Percentiles rank a stretch among this genome's conserved stretches.
phyloP scores from a whole-genome alignment of 2,888 invertebrate genomes.

The Gari tellinella region DNA sequence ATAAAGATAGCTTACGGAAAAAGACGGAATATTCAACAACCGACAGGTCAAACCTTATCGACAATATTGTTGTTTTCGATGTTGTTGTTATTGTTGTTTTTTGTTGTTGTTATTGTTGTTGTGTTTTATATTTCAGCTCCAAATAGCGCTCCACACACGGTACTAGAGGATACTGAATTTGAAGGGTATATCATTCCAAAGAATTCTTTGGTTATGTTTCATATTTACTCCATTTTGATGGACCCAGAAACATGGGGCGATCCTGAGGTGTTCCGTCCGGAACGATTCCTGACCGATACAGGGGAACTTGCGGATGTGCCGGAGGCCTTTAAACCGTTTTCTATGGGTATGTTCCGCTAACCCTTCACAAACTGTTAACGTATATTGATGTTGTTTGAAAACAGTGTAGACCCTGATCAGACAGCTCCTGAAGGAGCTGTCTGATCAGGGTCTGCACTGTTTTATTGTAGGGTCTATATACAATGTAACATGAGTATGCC shows the following conservation, averaged over 20 bases:
- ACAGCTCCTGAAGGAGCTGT: too few relatives aligned
- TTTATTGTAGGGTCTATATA: too few relatives aligned
- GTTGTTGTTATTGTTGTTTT: background rate
- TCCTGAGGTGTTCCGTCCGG: slow-evolving; percentile 64
- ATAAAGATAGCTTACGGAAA: too few relatives aligned
- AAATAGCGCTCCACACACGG: slow-evolving; percentile 26
- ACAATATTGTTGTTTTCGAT: too few relatives aligned
- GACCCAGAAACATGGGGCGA: slow-evolving; percentile 57
- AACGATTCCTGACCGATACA: slow-evolving; percentile 55
- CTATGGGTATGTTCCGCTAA: slow-evolving; percentile 33
- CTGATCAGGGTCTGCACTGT: too few relatives aligned
- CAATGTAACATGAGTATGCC: too few relatives aligned
- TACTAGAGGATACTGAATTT: slow-evolving; percentile 65
- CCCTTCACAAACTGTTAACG: too few relatives aligned
- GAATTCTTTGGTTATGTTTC: slow-evolving; percentile 51
- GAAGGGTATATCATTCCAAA: slow-evolving; percentile 74
- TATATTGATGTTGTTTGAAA: too few relatives aligned
- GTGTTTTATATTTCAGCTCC: slow-evolving; percentile 22
- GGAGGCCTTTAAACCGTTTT: slow-evolving; percentile 40
- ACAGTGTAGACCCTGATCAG: too few relatives aligned
- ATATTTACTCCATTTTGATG: slow-evolving; percentile 54
- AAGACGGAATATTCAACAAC: too few relatives aligned
- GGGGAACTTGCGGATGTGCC: slow-evolving; percentile 16
- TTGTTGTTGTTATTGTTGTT: background rate
- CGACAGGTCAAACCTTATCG: too few relatives aligned